Base-by-base conservation (phyloP, 2,797 vertebrate genomes). In the Diplodus puntazzo region DNA sequence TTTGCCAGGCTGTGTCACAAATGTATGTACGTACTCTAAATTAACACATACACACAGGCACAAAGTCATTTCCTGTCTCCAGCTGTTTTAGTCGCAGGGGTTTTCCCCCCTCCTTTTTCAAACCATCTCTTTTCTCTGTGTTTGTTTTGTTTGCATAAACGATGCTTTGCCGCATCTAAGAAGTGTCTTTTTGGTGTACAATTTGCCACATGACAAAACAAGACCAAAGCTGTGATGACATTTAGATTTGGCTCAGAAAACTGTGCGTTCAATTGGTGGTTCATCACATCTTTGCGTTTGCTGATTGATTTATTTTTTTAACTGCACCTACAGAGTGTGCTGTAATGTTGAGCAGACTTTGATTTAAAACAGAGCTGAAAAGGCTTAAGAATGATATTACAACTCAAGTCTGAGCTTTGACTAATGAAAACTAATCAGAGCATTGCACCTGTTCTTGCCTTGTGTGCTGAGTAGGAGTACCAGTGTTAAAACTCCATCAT, bases 61-160 rank as follows among this genome's bases (percentile, higher is more conserved):
- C 69, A 84, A 78, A 89, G 76, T 88, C 11, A 81, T 86, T 90
- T 89, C 89, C 85, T 92, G 89, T 89, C 87, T 88, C 87, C 82
- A 91, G 87, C 81, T 87, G 86, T 85, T 85, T 89, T n/a, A 90
- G 73, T 81, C 48, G 27, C 53, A 82, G 86, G 85, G 87, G 75
- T 50, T 79, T 39, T 58, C 14, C 68, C 85, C 76, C 73, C 77
- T 21, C 45, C 57, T 52, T 68, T 66, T 83, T 83, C 21, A 80
- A 27, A 88, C 72, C 42, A 77, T 79, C 77, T 81, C 21, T 75
- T 69, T 76, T 80, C 68, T 80, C 62, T 27, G 48, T 68, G 59
- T 78, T 80, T 76, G 57, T 79, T 81, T 81, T 86, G 54, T 76
- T 84, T 77, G 85, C 60, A 78, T 64, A 74, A 71, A 77, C 60